Conservation (phyloP, 2,888 invertebrate species). For the Chirona hameri region DNA sequence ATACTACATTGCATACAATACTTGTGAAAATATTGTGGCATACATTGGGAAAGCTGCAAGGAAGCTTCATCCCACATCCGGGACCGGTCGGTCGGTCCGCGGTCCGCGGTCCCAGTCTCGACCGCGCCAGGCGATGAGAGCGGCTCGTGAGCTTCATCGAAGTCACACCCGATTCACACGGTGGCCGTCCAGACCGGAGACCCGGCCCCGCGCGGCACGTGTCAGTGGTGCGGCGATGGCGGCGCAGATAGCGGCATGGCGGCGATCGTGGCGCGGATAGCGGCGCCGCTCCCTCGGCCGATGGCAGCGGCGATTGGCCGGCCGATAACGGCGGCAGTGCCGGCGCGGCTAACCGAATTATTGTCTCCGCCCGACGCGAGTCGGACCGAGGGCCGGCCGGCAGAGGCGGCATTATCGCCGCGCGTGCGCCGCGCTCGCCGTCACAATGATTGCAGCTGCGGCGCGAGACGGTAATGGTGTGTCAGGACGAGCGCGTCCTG, state of each 20-base stretch:
- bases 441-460: not conserved
- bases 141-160: too few relatives aligned
- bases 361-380: not conserved
- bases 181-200: not conserved
- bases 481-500: not conserved
- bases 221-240: not conserved
- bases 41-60: too few relatives aligned
- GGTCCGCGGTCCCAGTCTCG: too few relatives aligned
- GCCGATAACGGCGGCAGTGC: not conserved
- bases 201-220: not conserved
- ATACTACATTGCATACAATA: too few relatives aligned
- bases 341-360: not conserved
- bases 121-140: too few relatives aligned
- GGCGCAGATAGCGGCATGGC: not conserved
- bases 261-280: not conserved
- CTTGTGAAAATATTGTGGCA: too few relatives aligned
- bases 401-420: not conserved
- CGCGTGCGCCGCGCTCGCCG: not conserved
- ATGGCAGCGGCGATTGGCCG: not conserved
- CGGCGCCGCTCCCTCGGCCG: too few relatives aligned
- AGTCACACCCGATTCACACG: not conserved
- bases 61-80: too few relatives aligned
- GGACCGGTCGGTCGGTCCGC: too few relatives aligned
- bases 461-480: not conserved
- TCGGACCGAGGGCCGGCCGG: too few relatives aligned